Base-by-base conservation (phyloP, 2,888 invertebrate species). In the Augiades crinisus region DNA sequence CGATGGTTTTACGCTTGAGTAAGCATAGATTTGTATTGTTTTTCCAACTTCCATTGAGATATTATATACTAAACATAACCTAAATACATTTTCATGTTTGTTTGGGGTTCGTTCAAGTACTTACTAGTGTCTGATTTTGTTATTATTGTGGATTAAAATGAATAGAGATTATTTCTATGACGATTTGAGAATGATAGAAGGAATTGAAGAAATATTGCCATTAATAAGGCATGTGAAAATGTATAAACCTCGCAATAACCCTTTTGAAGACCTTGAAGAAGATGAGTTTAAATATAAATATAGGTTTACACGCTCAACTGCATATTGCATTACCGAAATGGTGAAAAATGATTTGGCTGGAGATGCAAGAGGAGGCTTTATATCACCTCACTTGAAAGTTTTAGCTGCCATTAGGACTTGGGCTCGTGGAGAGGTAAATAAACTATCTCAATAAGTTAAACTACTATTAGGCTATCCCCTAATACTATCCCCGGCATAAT, bases 301-400 rank as follows among this genome's bases (percentile, higher is more conserved):
- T 16, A 52, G 47, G 47, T 55, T 55, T 52, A 22, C 22, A 10
- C 27, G 38, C 21, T 34, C 47, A 27, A 52, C 44, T 52, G 55
- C 52, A 7, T 2, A 7, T 16, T 52, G 37, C 7, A 55, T 55
- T 5, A 52, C 43, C 13, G 53, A 54, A 17, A 47, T 56, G 52
- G 43, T 55, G 10, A 52, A 49, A 55, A 36, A 55, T 45, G 24
- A 49, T 27, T 17, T 55, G n/a, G 45, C 44, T 47, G 52, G 52
- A 22, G 55, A 55, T 55, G 38, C 47, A 33, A 43, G 47, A 55
- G 51, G 55, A 30, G 51, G 51, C 33, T 44, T 44, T 33, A 53
- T 56, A 50, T 51, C 56, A 53, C 57, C 55, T 17, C 40, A 58
- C 40, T 5, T 58, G 19, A 55, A 58, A 55, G 51, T 55, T 13